phyloP scores from a whole-genome alignment of 2,113 vertebrate genomes.

The Gasterosteus nipponicus region DNA sequence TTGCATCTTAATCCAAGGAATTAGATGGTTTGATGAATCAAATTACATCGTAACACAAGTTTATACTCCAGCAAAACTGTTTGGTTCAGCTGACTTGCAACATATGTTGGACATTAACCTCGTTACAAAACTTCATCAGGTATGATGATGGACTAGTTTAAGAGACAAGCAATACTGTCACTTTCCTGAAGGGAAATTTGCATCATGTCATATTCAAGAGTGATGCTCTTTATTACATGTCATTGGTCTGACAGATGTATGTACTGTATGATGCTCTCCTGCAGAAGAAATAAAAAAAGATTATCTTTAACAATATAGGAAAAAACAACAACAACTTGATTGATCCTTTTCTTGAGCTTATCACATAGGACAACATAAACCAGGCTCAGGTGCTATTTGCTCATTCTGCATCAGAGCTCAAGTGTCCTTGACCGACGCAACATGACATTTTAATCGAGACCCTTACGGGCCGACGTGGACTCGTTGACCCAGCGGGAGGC shows the following conservation, averaged over 20 bases:
- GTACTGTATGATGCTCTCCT: background rate
- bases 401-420: background rate
- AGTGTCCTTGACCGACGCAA: slow-evolving; percentile 8
- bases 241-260: background rate
- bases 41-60: slow-evolving; percentile 13
- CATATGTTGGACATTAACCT: slow-evolving; percentile 3
- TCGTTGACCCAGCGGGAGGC: slow-evolving; percentile 31
- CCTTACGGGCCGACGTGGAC: slow-evolving; percentile 17
- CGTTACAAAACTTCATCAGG: background rate
- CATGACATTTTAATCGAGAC: slow-evolving; percentile 28
- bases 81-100: background rate
- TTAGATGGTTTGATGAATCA: slow-evolving; percentile 42
- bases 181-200: background rate
- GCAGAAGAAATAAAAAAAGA: background rate
- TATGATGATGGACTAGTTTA: slow-evolving; percentile 3
- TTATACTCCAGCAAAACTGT: background rate
- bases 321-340: background rate
- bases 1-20: slow-evolving; percentile 39
- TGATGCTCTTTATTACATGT: background rate
- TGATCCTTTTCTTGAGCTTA: background rate
- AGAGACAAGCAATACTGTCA: background rate
- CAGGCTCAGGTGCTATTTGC: slow-evolving; percentile 1
- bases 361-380: slow-evolving; percentile 27
- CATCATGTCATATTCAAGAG: background rate
- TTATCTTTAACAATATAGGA: background rate